phyloP scores from a whole-genome alignment of 2,113 vertebrate species.

The Xiphophorus maculatus region DNA sequence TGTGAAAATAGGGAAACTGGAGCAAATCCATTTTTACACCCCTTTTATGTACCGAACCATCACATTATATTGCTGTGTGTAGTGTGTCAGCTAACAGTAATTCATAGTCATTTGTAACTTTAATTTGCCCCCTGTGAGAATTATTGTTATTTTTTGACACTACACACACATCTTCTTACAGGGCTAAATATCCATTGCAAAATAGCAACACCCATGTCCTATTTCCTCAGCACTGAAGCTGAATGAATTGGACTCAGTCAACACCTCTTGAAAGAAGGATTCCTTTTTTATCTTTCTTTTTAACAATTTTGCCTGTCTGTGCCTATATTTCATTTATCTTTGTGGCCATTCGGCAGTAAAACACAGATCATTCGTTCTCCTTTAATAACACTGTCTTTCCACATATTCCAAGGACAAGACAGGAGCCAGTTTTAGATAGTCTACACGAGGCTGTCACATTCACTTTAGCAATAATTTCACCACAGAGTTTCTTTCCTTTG shows the following conservation, averaged over 20 bases:
- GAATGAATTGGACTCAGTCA: background rate
- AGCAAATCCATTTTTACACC: background rate
- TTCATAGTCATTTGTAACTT: background rate
- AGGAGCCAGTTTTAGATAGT: constrained; percentile 26
- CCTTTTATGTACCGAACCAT: too few relatives aligned
- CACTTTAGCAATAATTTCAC: constrained; percentile 25
- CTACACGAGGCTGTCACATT: constrained; percentile 24
- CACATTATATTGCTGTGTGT: background rate
- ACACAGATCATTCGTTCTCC: constrained; percentile 1
- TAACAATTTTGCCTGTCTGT: background rate
- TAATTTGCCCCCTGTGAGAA: too few relatives aligned
- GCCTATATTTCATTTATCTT: background rate
- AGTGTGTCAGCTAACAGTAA: background rate
- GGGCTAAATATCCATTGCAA: background rate
- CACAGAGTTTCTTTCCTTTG: constrained; percentile 13
- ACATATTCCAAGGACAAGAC: background rate
- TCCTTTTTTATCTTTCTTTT: background rate
- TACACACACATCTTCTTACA: background rate
- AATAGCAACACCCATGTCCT: background rate
- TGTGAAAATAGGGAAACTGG: background rate
- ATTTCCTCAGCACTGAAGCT: background rate
- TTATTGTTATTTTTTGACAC: background rate
- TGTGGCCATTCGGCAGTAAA: background rate
- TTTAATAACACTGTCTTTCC: constrained; percentile 5
- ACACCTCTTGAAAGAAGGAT: background rate